Conservation (phyloP, 2,113 vertebrate genomes). For the Crotalus tigris region DNA sequence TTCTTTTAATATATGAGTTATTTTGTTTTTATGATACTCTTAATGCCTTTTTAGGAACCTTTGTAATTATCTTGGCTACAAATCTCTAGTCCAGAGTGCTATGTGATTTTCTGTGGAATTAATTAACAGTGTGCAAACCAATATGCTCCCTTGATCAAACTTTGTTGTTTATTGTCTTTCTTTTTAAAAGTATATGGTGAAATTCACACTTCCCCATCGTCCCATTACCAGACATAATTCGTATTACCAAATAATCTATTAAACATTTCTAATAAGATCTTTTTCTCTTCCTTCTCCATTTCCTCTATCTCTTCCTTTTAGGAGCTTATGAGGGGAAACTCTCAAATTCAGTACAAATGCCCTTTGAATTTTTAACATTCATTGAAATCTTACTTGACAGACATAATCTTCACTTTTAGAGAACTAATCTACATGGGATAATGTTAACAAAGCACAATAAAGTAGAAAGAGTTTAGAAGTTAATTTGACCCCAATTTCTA, state of each 20-base stretch:
- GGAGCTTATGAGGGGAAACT: not conserved
- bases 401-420: not conserved
- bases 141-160: conserved; percentile 48
- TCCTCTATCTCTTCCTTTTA: not conserved
- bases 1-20: not conserved
- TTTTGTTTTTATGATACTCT: not conserved
- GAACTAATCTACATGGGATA: not conserved
- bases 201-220: not conserved
- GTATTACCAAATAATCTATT: conserved; percentile 19
- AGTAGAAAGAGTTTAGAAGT: not conserved
- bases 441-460: not conserved
- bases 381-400: conserved; percentile 3
- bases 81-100: conserved; percentile 49
- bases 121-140: conserved; percentile 35
- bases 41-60: conserved; percentile 14
- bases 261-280: not conserved
- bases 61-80: conserved; percentile 38
- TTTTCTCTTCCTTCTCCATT: not conserved
- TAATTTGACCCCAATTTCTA: too few relatives aligned
- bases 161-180: conserved; percentile 35
- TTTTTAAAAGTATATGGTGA: conserved; percentile 31
- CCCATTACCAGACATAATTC: not conserved
- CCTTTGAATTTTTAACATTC: not conserved
- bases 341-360: not conserved
- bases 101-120: conserved; percentile 38